phyloP scores from a whole-genome alignment of 2,888 invertebrate species.

The Phasia obesa region DNA sequence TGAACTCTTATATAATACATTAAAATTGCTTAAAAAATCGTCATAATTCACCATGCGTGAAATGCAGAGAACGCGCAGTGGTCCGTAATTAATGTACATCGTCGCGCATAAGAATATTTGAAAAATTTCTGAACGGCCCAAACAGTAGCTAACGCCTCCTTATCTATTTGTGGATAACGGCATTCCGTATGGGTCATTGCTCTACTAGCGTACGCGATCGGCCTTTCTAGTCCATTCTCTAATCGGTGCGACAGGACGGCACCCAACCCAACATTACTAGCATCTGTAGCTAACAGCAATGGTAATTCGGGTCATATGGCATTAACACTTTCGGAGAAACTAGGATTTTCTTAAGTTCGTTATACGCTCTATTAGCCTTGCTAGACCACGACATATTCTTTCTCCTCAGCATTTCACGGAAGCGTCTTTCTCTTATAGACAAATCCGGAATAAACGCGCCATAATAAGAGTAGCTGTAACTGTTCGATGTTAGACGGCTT shows the following conservation, averaged over 20 bases:
- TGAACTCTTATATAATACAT: constrained; percentile 9
- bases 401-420: constrained; percentile 18
- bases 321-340: constrained; percentile 4
- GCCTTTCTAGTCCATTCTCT: background rate
- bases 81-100: background rate
- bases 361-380: background rate
- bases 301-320: background rate
- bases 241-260: background rate
- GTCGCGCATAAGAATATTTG: background rate
- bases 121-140: background rate
- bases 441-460: constrained; percentile 11
- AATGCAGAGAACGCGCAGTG: constrained; percentile 30
- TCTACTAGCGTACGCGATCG: background rate
- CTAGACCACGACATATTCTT: background rate
- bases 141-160: background rate
- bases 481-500: constrained; percentile 8
- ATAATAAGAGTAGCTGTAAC: constrained; percentile 49
- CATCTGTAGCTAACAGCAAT: background rate
- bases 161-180: background rate
- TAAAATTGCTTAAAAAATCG: constrained; percentile 45
- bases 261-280: background rate
- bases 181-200: background rate
- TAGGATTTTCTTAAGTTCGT: background rate
- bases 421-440: background rate
- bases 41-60: constrained; percentile 48